A percentile compares a stretch with the other conserved stretches of the same genome.
Evolutionary conservation across 2,113 vertebrate genomes (phyloP).

Genomic region (Phyllostomus discolor): DNA sequence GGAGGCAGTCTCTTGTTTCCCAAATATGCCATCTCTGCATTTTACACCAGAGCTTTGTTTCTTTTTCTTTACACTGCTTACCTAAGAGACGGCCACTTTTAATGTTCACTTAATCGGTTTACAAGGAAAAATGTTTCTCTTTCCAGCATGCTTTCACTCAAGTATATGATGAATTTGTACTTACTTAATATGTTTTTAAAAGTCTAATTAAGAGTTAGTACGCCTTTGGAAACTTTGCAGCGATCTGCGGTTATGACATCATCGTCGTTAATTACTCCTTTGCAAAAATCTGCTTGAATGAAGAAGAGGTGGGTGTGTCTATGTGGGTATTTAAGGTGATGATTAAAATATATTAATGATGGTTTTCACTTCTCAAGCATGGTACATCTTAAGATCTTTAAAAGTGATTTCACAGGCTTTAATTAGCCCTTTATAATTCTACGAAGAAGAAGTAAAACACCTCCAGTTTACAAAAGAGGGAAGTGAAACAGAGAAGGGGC

Average conservation of each 20-base stretch:
- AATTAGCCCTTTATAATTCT: slow-evolving; percentile 35
- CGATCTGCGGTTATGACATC: slow-evolving; percentile 32
- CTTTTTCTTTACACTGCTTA: neutral
- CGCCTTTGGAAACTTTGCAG: slow-evolving; percentile 36
- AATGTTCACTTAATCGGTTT: neutral
- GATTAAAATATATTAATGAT: slow-evolving; percentile 68
- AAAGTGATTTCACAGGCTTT: slow-evolving; percentile 50
- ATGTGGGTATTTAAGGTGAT: slow-evolving; percentile 38
- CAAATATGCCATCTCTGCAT: neutral
- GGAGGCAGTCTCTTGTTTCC: neutral
- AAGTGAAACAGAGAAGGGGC: slow-evolving; percentile 15
- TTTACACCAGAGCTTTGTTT: neutral
- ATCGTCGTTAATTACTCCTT: slow-evolving; percentile 40
- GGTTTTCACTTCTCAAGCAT: slow-evolving; percentile 60
- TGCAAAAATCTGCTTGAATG: slow-evolving; percentile 43
- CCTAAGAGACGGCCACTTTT: neutral
- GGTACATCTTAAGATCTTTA: slow-evolving; percentile 31
- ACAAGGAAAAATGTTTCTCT: slow-evolving; percentile 35
- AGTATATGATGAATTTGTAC: neutral
- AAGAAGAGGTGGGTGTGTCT: slow-evolving; percentile 48
- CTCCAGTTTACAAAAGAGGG: slow-evolving; percentile 36
- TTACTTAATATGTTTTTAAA: slow-evolving; percentile 40
- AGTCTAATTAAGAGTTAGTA: slow-evolving; percentile 3
- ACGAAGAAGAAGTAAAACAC: slow-evolving; percentile 30
- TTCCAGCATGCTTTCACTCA: neutral